phyloP scores from a whole-genome alignment of 2,113 vertebrate species.

The Egretta garzetta region DNA sequence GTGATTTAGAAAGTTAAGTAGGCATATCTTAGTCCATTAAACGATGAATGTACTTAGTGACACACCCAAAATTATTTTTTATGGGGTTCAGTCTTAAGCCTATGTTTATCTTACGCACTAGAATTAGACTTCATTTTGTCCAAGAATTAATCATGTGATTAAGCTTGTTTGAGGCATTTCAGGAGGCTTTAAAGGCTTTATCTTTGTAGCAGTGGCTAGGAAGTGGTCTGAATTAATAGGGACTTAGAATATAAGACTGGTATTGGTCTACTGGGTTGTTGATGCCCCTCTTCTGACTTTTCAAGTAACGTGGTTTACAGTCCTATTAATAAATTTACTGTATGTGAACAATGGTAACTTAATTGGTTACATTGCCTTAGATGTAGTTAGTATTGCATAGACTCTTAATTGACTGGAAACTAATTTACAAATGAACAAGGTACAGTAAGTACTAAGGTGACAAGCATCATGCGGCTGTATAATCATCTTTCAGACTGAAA shows the following conservation, averaged over 20 bases:
- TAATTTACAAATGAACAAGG: background rate
- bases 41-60: background rate
- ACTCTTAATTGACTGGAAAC: background rate
- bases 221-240: background rate
- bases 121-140: background rate
- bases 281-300: background rate
- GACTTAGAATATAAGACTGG: background rate
- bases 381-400: background rate
- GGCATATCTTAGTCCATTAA: background rate
- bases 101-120: background rate
- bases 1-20: background rate
- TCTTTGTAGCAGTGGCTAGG: background rate
- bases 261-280: background rate
- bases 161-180: background rate
- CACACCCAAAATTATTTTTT: background rate
- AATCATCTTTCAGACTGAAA: background rate
- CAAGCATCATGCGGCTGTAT: accelerated
- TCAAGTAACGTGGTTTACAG: background rate
- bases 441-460: background rate
- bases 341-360: background rate
- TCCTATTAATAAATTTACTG: background rate
- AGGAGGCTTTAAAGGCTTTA: background rate
- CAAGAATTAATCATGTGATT: background rate
- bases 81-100: background rate
- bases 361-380: background rate